Base-by-base conservation (phyloP, 2,888 invertebrate genomes). In the Acanthacorydalis orientalis region DNA sequence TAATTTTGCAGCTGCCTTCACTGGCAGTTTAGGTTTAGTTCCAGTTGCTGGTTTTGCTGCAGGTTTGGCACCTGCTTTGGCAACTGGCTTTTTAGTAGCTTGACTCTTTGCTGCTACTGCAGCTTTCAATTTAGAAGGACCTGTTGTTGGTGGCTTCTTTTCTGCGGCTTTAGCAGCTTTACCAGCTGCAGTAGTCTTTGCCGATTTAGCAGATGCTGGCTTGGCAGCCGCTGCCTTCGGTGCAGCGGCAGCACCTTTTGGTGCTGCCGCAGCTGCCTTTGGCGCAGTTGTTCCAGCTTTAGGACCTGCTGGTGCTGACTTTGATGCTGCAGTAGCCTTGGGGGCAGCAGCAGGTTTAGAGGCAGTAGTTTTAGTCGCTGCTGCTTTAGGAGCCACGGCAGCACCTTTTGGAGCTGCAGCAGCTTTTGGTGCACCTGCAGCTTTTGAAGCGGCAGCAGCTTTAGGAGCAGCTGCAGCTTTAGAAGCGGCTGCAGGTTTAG, bases 1-100 rank as follows among this genome's bases (percentile, higher is more conserved):
- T 54, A 72, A 69, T 56, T 75, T 74, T 43, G 70, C 68, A 43
- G 72, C 70, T 53, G 73, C 68, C 57, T 70, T 74, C 63, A 4
- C 54, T 56, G 33, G 60, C 55, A 14, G 55, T 23, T 23, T 23
- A 23, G 23, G 23, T 23, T 23, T 23, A 23, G 23, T 23, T 23
- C 14, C 14, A 14, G 37, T 37, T 37, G 68, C 64, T 53, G 69
- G 69, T 10, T 71, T 69, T 47, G 70, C 60, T 23, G 70, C 69
- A 51, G 70, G 68, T 51, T 43, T 43, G 33, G 43, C 55, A 23
- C 54, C 52, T 51, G 65, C 59, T 47, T 60, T 47, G 59, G 51
- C 45, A 12, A 49, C 43, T 9, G 52, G 58, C 11, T 63, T 53
- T 43, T 56, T 50, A 16, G 59, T 59, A 34, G 60, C 64, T 52